These are phyloP conservation scores for Panthera tigris DNA, from an alignment of 2,113 vertebrate genomes.

Conservation along the genomic window DNA sequence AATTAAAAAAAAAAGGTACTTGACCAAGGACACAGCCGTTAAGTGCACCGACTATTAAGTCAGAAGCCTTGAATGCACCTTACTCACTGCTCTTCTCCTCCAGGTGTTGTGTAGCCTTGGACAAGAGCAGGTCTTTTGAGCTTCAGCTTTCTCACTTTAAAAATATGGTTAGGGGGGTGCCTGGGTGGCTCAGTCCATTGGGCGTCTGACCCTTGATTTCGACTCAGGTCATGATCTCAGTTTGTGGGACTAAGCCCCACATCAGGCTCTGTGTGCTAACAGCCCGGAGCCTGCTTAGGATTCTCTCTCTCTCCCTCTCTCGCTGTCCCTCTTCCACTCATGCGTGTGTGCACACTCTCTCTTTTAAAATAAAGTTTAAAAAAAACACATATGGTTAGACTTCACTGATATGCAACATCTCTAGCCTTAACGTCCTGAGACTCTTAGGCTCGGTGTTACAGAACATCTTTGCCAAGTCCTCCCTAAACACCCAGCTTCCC, in stretches of 20 bases:
- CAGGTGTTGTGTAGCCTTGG: not conserved
- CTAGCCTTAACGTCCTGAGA: not conserved
- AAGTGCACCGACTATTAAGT: not conserved
- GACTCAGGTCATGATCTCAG: too few species aligned
- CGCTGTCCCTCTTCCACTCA: too few species aligned
- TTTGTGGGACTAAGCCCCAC: too few species aligned
- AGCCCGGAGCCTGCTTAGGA: too few species aligned
- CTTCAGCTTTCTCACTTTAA: not conserved
- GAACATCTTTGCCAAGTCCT: not conserved
- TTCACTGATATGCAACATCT: not conserved
- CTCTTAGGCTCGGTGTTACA: not conserved
- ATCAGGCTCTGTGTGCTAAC: too few species aligned
- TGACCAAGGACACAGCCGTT: not conserved
- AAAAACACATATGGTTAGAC: too few species aligned
- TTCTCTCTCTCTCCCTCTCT: too few species aligned
- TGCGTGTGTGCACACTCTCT: too few species aligned
- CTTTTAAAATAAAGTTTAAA: too few species aligned
- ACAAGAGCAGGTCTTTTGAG: not conserved
- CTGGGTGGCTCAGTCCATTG: too few species aligned
- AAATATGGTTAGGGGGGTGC: not conserved
- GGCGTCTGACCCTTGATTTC: too few species aligned
- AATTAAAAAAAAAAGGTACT: too few species aligned
- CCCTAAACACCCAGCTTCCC: not conserved
- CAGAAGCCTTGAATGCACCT: not conserved
- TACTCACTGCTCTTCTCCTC: not conserved